Evolutionary conservation across 2,888 invertebrate species (phyloP), one percentile per base, ranked within the genome.

Genomic region (Osmoderma eremita): DNA sequence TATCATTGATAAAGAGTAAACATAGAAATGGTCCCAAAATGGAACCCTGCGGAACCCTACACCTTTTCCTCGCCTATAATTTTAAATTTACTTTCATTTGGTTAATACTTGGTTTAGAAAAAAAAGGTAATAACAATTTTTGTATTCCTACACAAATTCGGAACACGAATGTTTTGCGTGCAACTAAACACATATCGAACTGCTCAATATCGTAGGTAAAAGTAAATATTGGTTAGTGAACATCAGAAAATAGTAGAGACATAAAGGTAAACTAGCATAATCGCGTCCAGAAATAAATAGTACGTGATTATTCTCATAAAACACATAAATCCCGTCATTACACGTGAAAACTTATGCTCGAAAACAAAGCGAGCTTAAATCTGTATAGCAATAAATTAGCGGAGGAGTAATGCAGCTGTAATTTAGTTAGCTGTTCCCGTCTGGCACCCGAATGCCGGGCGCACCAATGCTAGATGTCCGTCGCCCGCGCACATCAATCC

Each of bases 371-470:
- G 75, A 74, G 74, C 75, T 74, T 75, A 78, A 78, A 79, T 80
- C 78, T 78, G 78, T 74, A 75, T 75, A 72, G 75, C 78, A 73
- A 80, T 79, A 79, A 79, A 79, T 79, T 78, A 78, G 77, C 75
- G 70, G 71, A 15, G 38, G 10, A 74, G 73, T 79, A 80, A 79
- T 78, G 78, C 79, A 70, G 76, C 78, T 74, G 78, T 80, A 80
- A 79, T 80, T 80, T 79, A 79, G 79, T 80, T 79, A 78, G 78
- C 78, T 75, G 77, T 78, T 77, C 76, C 78, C 53, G 38, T 53
- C 53, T 38, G 53, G 17, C 53, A 38, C 3, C 53, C 53, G 17
- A 13, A 38, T 6, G 12, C 10, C 18, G 15, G 38, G 15, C 36
- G 38, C 10, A n/a, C 53, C 53, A 18, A 36, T 18, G 38, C 53